phyloP scores from a whole-genome alignment of 92 coral and sea anemone genomes.

The Paragorgia papillata region DNA sequence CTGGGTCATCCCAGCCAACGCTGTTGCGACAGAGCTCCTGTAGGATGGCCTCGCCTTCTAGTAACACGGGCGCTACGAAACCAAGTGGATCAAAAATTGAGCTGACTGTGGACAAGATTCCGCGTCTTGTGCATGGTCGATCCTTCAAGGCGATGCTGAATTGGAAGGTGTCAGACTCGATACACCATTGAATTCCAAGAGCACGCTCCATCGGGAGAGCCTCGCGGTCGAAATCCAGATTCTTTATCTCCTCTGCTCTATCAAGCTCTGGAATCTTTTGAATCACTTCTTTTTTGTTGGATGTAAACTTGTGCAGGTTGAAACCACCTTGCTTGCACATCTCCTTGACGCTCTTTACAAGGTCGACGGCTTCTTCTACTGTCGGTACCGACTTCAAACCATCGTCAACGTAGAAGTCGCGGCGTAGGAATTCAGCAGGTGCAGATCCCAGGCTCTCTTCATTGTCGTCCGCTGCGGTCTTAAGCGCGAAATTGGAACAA shows the following conservation, averaged over 20 bases:
- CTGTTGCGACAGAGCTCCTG: constrained; percentile 15
- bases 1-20: constrained; percentile 18
- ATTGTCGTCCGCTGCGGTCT: neutral
- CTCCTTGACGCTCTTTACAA: neutral
- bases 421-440: neutral
- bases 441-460: neutral
- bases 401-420: constrained; percentile 8
- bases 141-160: neutral
- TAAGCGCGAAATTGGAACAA: neutral
- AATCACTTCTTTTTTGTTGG: neutral
- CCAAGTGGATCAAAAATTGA: constrained; percentile 8
- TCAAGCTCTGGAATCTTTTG: neutral
- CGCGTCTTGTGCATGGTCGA: neutral
- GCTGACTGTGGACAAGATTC: neutral
- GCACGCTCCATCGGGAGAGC: neutral
- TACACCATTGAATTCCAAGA: constrained; percentile 2
- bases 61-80: neutral
- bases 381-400: neutral
- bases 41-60: neutral
- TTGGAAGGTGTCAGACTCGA: neutral
- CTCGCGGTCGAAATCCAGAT: neutral
- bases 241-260: neutral
- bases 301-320: neutral
- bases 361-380: neutral
- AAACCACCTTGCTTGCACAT: neutral